These are phyloP conservation scores for Pentalonia nigronervosa DNA, from an alignment of 1,140 invertebrate genomes.

Conservation along the genomic window DNA sequence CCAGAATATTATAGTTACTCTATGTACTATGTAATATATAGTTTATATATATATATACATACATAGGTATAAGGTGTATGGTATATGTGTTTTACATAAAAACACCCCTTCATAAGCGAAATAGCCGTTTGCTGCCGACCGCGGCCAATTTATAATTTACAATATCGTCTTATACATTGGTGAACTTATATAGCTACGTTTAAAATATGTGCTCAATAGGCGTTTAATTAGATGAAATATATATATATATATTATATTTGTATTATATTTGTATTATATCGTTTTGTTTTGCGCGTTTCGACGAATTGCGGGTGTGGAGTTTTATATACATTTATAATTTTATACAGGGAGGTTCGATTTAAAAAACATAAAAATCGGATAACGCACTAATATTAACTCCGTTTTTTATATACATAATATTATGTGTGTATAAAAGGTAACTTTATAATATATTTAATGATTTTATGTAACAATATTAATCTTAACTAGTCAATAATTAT, in stretches of 20 bases:
- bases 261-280: background rate
- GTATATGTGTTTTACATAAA: background rate
- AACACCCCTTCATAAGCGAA: background rate
- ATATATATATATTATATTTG: too few species aligned
- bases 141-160: background rate
- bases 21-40: background rate
- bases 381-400: background rate
- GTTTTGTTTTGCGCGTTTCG: background rate
- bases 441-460: background rate
- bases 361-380: background rate
- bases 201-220: background rate
- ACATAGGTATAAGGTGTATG: too few species aligned
- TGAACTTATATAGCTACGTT: too few species aligned
- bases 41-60: too few species aligned
- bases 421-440: background rate
- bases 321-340: background rate
- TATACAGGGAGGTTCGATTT: background rate
- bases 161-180: background rate
- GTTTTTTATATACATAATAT: background rate
- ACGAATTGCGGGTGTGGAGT: background rate
- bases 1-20: background rate
- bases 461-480: background rate
- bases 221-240: background rate
- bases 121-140: background rate
- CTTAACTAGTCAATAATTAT: too few species aligned